A percentile compares a stretch with the other conserved stretches of the same genome.
phyloP scores from a whole-genome alignment of 2,888 invertebrate species.

The Ellobium chinense region DNA sequence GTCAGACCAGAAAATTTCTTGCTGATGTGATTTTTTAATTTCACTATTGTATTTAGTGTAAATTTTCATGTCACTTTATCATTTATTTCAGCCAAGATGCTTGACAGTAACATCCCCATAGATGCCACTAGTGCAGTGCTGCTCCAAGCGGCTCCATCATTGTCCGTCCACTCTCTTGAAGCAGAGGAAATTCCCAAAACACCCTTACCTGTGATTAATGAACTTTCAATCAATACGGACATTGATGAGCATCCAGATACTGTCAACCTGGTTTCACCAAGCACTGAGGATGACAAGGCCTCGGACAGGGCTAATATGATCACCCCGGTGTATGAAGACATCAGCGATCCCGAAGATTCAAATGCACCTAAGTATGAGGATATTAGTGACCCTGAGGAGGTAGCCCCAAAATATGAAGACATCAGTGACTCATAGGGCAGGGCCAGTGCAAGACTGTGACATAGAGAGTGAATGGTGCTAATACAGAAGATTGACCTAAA shows the following conservation, averaged over 20 bases:
- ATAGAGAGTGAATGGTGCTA: too few species aligned
- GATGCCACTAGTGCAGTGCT: neutral
- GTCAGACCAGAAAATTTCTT: too few species aligned
- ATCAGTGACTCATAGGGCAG: neutral
- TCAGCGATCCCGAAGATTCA: constrained; percentile 34
- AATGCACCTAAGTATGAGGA: constrained; percentile 19
- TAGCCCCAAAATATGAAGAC: neutral
- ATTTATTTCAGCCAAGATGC: constrained; percentile 26
- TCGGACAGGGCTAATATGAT: neutral
- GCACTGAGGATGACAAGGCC: constrained; percentile 16
- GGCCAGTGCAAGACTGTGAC: too few species aligned
- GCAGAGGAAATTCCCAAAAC: neutral
- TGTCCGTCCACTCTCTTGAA: too few species aligned
- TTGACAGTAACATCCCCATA: neutral
- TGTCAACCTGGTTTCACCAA: constrained; percentile 26
- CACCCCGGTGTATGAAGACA: constrained; percentile 30
- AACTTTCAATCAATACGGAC: neutral
- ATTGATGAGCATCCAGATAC: neutral
- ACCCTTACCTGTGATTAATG: neutral
- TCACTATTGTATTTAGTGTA: too few species aligned
- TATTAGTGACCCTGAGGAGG: constrained; percentile 20
- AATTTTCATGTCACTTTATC: too few species aligned
- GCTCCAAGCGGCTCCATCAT: too few species aligned
- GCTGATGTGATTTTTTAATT: too few species aligned
- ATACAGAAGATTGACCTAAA: too few species aligned